phyloP scores from a whole-genome alignment of 2,888 invertebrate species.

The Chymomyza procnemis region DNA sequence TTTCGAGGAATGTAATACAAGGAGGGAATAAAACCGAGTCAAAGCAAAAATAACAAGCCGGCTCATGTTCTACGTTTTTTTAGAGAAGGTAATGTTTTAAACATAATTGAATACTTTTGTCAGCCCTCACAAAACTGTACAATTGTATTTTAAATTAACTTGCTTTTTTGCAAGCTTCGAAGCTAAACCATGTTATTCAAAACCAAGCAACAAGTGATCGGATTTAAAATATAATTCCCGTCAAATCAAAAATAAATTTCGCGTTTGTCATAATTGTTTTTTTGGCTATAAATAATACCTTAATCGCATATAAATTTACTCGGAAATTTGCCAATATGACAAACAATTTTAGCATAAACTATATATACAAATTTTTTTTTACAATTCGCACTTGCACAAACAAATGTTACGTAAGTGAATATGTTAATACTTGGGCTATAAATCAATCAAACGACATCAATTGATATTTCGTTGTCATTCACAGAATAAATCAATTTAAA shows the following conservation, averaged over 20 bases:
- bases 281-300: not conserved
- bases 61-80: too few species aligned
- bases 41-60: too few species aligned
- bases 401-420: constrained; percentile 24
- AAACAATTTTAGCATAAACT: constrained; percentile 15
- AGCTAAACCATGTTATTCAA: too few species aligned
- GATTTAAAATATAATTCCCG: not conserved
- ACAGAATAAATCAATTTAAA: constrained; percentile 41
- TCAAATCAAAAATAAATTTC: not conserved
- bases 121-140: too few species aligned
- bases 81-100: too few species aligned
- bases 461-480: constrained; percentile 38
- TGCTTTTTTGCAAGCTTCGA: too few species aligned
- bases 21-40: too few species aligned
- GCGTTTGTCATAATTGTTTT: not conserved
- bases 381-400: not conserved
- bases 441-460: constrained; percentile 62
- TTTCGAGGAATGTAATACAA: too few species aligned
- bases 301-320: not conserved
- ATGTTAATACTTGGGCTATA: constrained; percentile 51
- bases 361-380: constrained; percentile 31
- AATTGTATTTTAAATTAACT: too few species aligned
- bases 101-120: too few species aligned
- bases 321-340: not conserved
- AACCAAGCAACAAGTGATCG: not conserved